Base-by-base conservation (phyloP, 2,888 invertebrate species). In the Eretmocerus hayati region DNA sequence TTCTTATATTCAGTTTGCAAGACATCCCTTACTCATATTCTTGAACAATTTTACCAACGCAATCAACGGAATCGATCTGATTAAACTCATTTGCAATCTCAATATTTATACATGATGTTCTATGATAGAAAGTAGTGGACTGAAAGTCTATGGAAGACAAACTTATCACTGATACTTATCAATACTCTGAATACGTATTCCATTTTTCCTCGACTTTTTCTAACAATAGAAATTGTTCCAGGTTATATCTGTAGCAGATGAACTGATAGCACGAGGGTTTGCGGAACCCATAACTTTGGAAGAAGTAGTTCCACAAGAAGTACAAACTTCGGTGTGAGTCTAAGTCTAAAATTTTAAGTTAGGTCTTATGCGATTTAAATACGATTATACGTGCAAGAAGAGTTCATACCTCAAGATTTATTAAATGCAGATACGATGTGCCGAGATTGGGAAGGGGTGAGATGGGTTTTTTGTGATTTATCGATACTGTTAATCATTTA, bases 181-280 rank as follows among this genome's bases (percentile, higher is more conserved):
- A 11, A 26, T 26, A 26, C 26, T 9, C 26, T 11, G 8, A n/a
- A n/a, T n/a, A n/a, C n/a, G n/a, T n/a, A n/a, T n/a, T n/a, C n/a
- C n/a, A n/a, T n/a, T n/a, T n/a, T n/a, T n/a, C n/a, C n/a, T n/a
- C n/a, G n/a, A n/a, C n/a, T n/a, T n/a, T n/a, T n/a, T n/a, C n/a
- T n/a, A n/a, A n/a, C n/a, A n/a, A n/a, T n/a, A n/a, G n/a, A 9
- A 16, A 9, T 37, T 20, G 50, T 80, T 81, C 76, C 81, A 89
- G 81, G 81, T 87, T 61, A 80, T 89, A 75, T 86, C 87, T 73
- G 80, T 93, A 61, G 92, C 93, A 72, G 80, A 87, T 65, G 90
- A 90, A 75, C 76, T 94, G 64, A 87, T 90, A 61, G 85, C 85
- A 61, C 81, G 85, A 71, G 89, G 90, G 46, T 80, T 84, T 63